phyloP scores from a whole-genome alignment of 2,888 invertebrate genomes.

The Rhagonycha fulva region DNA sequence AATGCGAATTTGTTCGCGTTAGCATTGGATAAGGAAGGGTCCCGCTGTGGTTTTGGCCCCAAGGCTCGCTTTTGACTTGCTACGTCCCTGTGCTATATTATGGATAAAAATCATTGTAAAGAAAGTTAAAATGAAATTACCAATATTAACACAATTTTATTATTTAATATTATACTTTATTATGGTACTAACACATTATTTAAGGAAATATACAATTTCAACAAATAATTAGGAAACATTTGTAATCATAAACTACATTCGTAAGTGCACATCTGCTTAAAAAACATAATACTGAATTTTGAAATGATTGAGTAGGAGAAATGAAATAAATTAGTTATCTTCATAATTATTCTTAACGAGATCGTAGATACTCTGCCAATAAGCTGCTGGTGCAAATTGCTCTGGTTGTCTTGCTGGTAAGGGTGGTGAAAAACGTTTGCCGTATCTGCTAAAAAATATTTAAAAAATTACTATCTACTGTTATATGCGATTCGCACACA shows the following conservation, averaged over 20 bases:
- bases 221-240: conserved; percentile 18
- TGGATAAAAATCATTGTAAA: neutral
- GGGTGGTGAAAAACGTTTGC: conserved; percentile 28
- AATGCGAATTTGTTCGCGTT: too few relatives aligned
- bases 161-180: conserved; percentile 5
- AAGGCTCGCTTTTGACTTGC: too few relatives aligned
- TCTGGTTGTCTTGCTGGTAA: conserved; percentile 12
- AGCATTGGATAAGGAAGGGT: too few relatives aligned
- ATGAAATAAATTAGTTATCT: conserved; percentile 19
- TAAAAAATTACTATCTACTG: neutral
- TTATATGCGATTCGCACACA: neutral
- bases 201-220: conserved; percentile 18
- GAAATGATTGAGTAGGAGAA: conserved; percentile 12
- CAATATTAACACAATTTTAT: neutral
- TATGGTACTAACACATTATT: conserved; percentile 16
- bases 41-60: too few relatives aligned
- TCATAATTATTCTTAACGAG: conserved; percentile 22
- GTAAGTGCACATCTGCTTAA: neutral
- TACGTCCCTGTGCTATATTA: too few relatives aligned
- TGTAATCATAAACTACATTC: conserved; percentile 6
- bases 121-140: neutral
- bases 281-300: conserved; percentile 12
- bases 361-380: conserved; percentile 21
- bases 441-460: conserved; percentile 29
- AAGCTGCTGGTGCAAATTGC: conserved; percentile 15